Evolutionary conservation across 1,140 invertebrate genomes (phyloP).

Genomic region (Magallana angulata): DNA sequence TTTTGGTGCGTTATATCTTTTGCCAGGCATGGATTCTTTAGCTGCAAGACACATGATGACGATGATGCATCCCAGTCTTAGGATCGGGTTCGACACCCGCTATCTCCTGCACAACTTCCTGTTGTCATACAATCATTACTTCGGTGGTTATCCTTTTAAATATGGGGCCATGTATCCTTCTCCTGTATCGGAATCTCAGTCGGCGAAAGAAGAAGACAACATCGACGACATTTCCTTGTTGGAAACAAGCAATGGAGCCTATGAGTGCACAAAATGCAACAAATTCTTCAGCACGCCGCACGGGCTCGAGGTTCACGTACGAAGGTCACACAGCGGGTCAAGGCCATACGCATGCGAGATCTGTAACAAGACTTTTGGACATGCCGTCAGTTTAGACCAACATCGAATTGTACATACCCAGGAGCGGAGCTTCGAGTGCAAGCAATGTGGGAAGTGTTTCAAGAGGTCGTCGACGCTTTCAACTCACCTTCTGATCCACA

Average conservation of each 20-base stretch:
- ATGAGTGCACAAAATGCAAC: constrained; percentile 97
- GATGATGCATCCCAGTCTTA: constrained; percentile 38
- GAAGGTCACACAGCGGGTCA: constrained; percentile 95
- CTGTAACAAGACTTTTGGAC: constrained; percentile 98
- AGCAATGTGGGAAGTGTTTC: constrained; percentile 98
- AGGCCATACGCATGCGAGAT: constrained; percentile 96
- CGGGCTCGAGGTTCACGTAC: constrained; percentile 93
- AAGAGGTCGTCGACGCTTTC: constrained; percentile 98
- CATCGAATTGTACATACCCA: constrained; percentile 93
- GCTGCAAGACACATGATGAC: neutral
- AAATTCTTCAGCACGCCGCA: constrained; percentile 98
- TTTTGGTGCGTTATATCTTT: neutral
- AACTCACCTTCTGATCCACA: constrained; percentile 98
- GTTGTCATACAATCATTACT: constrained; percentile 49
- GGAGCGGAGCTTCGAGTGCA: constrained; percentile 96
- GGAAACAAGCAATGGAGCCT: constrained; percentile 74
- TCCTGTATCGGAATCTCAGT: neutral
- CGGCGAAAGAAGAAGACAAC: neutral
- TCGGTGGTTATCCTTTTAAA: constrained; percentile 46
- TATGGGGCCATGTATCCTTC: constrained; percentile 27
- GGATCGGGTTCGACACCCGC: constrained; percentile 32
- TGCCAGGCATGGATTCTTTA: constrained; percentile 1
- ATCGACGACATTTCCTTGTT: neutral
- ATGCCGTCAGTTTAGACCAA: constrained; percentile 96
- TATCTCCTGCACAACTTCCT: constrained; percentile 56